These are phyloP conservation scores for Orthosia gracilis DNA, from an alignment of 2,888 invertebrate genomes.

Conservation along the genomic window DNA sequence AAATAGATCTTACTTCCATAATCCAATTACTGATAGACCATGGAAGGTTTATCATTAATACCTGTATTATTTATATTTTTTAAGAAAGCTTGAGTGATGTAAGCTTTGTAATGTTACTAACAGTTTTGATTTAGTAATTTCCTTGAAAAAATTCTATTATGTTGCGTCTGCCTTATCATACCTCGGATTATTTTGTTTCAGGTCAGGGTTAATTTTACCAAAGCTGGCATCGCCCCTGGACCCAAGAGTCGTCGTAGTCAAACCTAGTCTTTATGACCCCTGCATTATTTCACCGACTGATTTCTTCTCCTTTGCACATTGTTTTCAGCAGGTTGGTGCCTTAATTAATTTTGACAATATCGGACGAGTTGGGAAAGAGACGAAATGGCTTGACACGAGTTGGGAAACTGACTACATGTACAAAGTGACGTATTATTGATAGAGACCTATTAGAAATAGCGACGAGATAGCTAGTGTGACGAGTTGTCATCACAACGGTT, in stretches of 20 bases:
- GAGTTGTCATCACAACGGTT: too few species aligned
- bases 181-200: slow-evolving; percentile 11
- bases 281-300: slow-evolving; percentile 27
- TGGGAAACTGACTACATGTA: too few species aligned
- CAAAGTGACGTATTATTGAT: too few species aligned
- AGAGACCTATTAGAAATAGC: too few species aligned
- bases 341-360: neutral
- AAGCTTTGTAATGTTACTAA: neutral
- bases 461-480: too few species aligned
- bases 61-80: neutral
- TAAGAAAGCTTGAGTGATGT: neutral
- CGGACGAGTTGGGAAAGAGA: too few species aligned
- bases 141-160: neutral
- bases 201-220: slow-evolving; percentile 37
- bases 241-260: slow-evolving; percentile 39
- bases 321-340: slow-evolving; percentile 47
- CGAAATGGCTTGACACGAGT: too few species aligned
- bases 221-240: slow-evolving; percentile 43
- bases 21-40: neutral
- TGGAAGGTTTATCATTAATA: neutral
- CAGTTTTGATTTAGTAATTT: neutral
- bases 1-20: too few species aligned
- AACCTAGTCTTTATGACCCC: slow-evolving; percentile 50
- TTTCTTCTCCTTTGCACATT: slow-evolving; percentile 39
- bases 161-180: neutral